Percentiles rank a stretch among this genome's conserved stretches.
Evolutionary conservation across 2,113 vertebrate genomes (phyloP).

Genomic region (Ciconia boyciana): DNA sequence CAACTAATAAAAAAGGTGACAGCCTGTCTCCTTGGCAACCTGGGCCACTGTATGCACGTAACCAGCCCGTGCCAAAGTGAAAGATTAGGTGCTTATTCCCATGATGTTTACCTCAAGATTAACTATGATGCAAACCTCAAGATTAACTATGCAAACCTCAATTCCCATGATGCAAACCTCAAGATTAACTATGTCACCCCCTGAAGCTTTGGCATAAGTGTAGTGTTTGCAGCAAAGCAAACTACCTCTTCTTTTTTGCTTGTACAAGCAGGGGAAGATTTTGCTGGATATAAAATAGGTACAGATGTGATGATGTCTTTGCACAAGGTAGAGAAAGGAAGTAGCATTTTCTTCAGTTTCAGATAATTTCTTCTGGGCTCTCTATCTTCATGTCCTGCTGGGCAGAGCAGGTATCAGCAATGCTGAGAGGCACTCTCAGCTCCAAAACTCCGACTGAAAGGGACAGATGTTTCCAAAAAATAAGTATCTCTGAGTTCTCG

Average conservation of each 20-base stretch:
- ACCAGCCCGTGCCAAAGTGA: neutral
- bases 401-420: neutral
- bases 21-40: slow-evolving; percentile 18
- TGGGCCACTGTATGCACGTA: neutral
- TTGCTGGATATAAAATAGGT: neutral
- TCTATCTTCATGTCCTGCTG: neutral
- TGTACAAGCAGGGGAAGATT: neutral
- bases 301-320: neutral
- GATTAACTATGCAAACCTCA: neutral
- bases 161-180: no score
- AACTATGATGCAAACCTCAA: neutral
- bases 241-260: neutral
- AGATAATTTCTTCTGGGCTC: neutral
- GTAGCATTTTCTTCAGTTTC: neutral
- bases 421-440: neutral
- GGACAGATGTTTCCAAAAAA: neutral
- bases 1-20: neutral
- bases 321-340: neutral
- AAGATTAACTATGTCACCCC: neutral
- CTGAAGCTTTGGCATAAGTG: neutral
- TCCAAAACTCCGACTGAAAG: neutral
- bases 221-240: neutral
- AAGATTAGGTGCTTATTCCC: neutral
- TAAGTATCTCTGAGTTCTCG: neutral
- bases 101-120: neutral